Base-by-base conservation (phyloP, 2,888 invertebrate genomes). In the Elgonia sp. region DNA sequence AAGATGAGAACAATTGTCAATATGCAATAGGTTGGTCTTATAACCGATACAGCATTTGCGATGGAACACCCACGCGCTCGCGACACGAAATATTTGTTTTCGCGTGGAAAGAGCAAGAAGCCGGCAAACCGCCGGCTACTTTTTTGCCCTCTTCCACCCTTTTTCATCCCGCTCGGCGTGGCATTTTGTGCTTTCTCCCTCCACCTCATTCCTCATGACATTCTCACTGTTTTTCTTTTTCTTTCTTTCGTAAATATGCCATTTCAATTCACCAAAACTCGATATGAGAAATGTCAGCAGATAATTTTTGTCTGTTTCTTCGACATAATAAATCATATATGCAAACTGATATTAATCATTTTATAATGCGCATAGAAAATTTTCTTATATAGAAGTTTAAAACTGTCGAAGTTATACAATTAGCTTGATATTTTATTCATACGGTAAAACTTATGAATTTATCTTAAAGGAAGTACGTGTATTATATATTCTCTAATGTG, bases 31-130 rank as follows among this genome's bases (percentile, higher is more conserved):
- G 87, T 90, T 90, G 91, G 89, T 89, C 88, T 90, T 91, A 79
- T 83, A 91, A 89, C 89, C 89, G 89, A 90, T 89, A 86, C 83
- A 85, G 88, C 84, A 88, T 86, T 84, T 89, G 87, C 89, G 83
- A 67, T 46, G 86, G 91, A 91, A 92, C 92, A 88, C 92, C 92
- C 91, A 92, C 92, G 92, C 92, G 88, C 89, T 12, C 62, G 62
- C 29, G 70, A 46, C 91, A 90, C 90, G 91, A 93, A 93, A 93
- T 93, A 93, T 93, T 92, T 92, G 91, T 90, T 84, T 88, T 89
- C 89, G 89, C 91, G 90, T 91, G 91, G 91, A 86, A 92, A 92
- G 91, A 89, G 91, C 90, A 91, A 92, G 91, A 92, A 93, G 92
- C 91, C 91, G 91, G 91, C 91, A 92, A 92, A 90, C 89, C 90